Conservation (phyloP, 2,888 invertebrate species). For the Peribatodes rhomboidaria region DNA sequence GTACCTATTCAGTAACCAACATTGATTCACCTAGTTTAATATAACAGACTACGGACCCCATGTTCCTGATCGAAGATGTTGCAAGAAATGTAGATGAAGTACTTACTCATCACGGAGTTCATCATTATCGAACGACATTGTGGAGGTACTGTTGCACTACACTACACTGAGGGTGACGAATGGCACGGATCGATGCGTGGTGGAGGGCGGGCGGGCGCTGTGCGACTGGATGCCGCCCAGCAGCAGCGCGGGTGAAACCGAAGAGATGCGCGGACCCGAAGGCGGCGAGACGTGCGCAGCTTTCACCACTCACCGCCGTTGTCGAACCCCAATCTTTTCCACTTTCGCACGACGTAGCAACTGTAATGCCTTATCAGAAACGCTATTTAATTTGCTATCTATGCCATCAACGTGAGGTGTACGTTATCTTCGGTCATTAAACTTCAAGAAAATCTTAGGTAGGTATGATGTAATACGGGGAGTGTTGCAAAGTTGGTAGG, state of each 20-base stretch:
- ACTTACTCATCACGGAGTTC: conserved; percentile 91
- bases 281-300: conserved; percentile 41
- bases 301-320: background rate
- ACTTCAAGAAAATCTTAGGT: background rate
- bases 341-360: background rate
- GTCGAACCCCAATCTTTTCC: conserved; percentile 6
- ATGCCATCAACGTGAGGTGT: background rate
- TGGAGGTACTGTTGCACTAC: conserved; percentile 53
- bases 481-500: background rate
- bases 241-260: conserved; percentile 64
- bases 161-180: conserved; percentile 54
- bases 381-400: conserved; percentile 23
- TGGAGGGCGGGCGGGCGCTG: conserved; percentile 61
- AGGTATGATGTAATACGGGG: background rate
- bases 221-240: conserved; percentile 74
- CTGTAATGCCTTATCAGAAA: conserved; percentile 19
- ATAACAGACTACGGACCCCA: background rate
- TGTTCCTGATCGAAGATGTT: background rate
- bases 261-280: conserved; percentile 58
- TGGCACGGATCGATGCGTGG: conserved; percentile 71
- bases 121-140: conserved; percentile 88
- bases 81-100: conserved; percentile 39
- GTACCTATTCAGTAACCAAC: conserved; percentile 19
- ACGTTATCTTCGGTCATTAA: background rate
- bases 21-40: conserved; percentile 32